Evolutionary conservation across 2,888 invertebrate species (phyloP).

Genomic region (Drosophila basisetae): DNA sequence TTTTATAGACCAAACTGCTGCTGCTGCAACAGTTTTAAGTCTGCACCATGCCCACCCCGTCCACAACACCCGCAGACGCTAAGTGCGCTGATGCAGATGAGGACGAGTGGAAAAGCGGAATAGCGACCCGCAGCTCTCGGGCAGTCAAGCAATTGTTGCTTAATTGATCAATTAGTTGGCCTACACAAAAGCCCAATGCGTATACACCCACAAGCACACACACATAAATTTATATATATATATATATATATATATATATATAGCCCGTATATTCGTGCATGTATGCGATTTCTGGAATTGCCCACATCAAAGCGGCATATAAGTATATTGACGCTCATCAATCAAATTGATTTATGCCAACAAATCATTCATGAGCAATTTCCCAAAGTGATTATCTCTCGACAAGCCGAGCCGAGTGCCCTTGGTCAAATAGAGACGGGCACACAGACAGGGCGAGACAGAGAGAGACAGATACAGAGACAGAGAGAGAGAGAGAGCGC

Average conservation of each 20-base stretch:
- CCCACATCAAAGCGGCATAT: constrained; percentile 80
- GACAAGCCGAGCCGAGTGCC: constrained; percentile 55
- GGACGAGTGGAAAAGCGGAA: constrained; percentile 33
- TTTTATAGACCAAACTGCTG: constrained; percentile 54
- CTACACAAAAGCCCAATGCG: constrained; percentile 56
- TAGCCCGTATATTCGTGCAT: constrained; percentile 40
- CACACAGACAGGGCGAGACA: background rate
- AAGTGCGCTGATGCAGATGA: constrained; percentile 40
- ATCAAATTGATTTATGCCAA: constrained; percentile 82
- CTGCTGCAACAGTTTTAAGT: constrained; percentile 33
- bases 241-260: background rate
- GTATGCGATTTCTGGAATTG: constrained; percentile 62
- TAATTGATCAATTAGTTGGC: constrained; percentile 79
- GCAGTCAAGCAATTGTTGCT: constrained; percentile 72
- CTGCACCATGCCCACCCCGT: background rate
- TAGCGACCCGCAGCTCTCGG: constrained; percentile 66
- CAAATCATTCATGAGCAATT: constrained; percentile 83
- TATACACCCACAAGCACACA: constrained; percentile 20
- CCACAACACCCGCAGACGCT: constrained; percentile 10
- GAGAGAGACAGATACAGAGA: background rate
- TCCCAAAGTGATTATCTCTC: constrained; percentile 82
- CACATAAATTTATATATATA: background rate
- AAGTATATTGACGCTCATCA: constrained; percentile 80
- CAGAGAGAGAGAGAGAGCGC: constrained; percentile 14
- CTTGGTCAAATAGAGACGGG: constrained; percentile 10